A percentile compares a stretch with the other conserved stretches of the same genome.
phyloP scores from a whole-genome alignment of 1,140 invertebrate species.

The Aphelenchoides besseyi region DNA sequence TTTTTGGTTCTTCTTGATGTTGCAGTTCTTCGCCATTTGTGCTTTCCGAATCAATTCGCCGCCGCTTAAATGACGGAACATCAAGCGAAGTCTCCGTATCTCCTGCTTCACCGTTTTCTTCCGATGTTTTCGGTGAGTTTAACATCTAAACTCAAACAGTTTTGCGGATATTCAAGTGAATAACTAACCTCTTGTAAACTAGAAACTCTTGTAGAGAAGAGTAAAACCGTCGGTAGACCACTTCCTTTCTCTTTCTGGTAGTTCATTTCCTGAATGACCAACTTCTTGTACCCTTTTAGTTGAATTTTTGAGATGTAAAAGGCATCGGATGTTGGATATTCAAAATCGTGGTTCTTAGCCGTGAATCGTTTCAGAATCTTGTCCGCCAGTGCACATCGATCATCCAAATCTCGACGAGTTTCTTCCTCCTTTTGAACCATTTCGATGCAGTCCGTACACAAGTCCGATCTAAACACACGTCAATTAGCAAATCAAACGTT shows the following conservation, averaged over 20 bases:
- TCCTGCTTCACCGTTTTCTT: neutral
- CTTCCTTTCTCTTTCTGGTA: neutral
- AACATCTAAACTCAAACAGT: neutral
- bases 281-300: conserved; percentile 1
- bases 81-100: conserved; percentile 2
- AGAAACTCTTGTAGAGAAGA: neutral
- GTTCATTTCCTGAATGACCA: conserved; percentile 10
- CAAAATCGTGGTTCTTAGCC: neutral
- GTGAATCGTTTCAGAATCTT: conserved; percentile 21
- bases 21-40: neutral
- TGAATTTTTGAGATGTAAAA: neutral
- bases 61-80: neutral
- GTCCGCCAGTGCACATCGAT: neutral
- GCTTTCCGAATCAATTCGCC: neutral
- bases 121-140: neutral
- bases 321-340: neutral
- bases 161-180: neutral
- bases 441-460: conserved; percentile 43
- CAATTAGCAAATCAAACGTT: too few relatives aligned
- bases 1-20: neutral
- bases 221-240: neutral
- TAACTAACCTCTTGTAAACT: neutral
- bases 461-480: conserved; percentile 35
- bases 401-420: conserved; percentile 26
- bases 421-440: conserved; percentile 25